phyloP scores from a whole-genome alignment of 2,888 invertebrate genomes.

The Elegia similella region DNA sequence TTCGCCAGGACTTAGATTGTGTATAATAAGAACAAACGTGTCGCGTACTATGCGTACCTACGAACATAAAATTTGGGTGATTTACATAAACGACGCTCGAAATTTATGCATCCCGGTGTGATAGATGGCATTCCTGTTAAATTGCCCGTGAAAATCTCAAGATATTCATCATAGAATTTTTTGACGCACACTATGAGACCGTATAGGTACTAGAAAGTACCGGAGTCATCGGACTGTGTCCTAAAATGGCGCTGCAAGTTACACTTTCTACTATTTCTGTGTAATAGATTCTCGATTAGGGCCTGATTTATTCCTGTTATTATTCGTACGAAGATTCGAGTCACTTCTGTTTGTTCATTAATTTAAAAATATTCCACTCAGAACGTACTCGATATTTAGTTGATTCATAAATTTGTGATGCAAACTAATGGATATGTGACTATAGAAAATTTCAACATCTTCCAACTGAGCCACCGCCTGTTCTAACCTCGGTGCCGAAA shows the following conservation, averaged over 20 bases:
- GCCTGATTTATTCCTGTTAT: background rate
- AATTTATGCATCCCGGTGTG: slow-evolving; percentile 46
- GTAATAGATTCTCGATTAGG: background rate
- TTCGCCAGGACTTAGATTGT: background rate
- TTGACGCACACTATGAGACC: slow-evolving; percentile 13
- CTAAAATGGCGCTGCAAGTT: slow-evolving; percentile 23
- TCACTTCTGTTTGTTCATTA: background rate
- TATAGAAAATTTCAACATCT: background rate
- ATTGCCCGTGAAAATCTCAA: slow-evolving; percentile 51
- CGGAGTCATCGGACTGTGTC: slow-evolving; percentile 10
- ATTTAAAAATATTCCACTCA: background rate
- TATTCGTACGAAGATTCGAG: background rate
- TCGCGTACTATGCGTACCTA: slow-evolving; percentile 9
- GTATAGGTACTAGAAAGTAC: slow-evolving; percentile 10
- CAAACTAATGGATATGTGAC: background rate
- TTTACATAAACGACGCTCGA: slow-evolving; percentile 47
- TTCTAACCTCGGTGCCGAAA: too few relatives aligned
- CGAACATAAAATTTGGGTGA: slow-evolving; percentile 46
- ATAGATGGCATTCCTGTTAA: slow-evolving; percentile 52
- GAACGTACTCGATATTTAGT: background rate
- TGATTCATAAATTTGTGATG: background rate
- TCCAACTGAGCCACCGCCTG: too few relatives aligned
- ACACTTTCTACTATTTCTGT: slow-evolving; percentile 8
- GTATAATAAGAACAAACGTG: slow-evolving; percentile 13
- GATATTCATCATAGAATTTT: slow-evolving; percentile 30